Evolutionary conservation across 2,797 vertebrate genomes (phyloP).

Genomic region (Micropoecilia bifurca): DNA sequence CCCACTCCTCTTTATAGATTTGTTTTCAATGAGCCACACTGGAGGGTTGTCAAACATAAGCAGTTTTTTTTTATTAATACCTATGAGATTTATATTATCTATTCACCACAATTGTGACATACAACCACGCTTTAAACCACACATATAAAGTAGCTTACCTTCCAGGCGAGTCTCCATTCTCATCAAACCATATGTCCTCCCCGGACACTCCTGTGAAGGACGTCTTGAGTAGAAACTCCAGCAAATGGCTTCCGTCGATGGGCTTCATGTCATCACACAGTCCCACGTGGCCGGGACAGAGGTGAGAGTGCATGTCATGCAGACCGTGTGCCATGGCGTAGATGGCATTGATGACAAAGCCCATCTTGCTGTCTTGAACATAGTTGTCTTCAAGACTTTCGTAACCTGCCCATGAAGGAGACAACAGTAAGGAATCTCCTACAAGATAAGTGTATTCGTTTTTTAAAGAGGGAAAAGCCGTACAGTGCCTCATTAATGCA

Average conservation of each 20-base stretch:
- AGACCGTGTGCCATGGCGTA: slow-evolving; percentile 98
- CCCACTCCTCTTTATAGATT: not conserved
- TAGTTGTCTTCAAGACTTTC: slow-evolving; percentile 97
- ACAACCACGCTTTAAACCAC: not conserved
- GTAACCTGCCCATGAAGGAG: slow-evolving; percentile 84
- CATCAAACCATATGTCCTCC: slow-evolving; percentile 96
- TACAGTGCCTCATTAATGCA: slow-evolving; percentile 52
- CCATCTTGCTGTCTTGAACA: slow-evolving; percentile 99
- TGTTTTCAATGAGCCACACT: no score
- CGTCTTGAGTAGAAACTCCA: slow-evolving; percentile 94
- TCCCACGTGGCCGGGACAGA: slow-evolving; percentile 88
- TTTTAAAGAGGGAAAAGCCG: slow-evolving; percentile 6
- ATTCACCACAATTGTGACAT: not conserved
- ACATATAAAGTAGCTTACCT: slow-evolving; percentile 79
- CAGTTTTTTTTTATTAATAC: not conserved
- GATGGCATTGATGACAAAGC: slow-evolving; percentile 98
- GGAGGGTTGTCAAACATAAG: not conserved
- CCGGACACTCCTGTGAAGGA: slow-evolving; percentile 92
- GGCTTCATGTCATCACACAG: slow-evolving; percentile 95
- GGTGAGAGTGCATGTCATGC: slow-evolving; percentile 90
- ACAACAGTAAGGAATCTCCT: slow-evolving; percentile 35
- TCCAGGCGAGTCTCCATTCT: slow-evolving; percentile 96
- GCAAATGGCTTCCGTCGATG: slow-evolving; percentile 91
- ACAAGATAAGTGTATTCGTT: not conserved
- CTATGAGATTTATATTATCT: not conserved